These are phyloP conservation scores for Habroteleia sp. DNA, from an alignment of 2,888 invertebrate genomes.

Conservation along the genomic window DNA sequence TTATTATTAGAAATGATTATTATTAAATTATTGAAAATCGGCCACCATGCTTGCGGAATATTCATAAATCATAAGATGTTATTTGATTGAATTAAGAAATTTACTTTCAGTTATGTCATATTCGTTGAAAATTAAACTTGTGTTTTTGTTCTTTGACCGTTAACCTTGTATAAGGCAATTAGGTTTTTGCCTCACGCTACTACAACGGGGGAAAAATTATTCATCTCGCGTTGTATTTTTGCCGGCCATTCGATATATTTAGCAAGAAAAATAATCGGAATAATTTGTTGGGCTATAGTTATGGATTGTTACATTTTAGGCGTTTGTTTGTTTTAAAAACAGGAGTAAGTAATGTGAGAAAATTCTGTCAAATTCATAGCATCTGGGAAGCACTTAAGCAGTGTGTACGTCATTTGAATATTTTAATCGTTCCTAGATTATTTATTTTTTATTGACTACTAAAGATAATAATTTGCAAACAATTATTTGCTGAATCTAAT, in stretches of 20 bases:
- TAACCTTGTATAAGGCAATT: slow-evolving; percentile 4
- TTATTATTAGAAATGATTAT: too few species aligned
- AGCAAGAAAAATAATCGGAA: slow-evolving; percentile 1
- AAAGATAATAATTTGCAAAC: too few species aligned
- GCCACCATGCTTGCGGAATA: too few species aligned
- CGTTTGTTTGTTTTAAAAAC: slow-evolving; percentile 11
- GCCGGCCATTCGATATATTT: slow-evolving; percentile 4
- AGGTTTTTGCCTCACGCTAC: slow-evolving; percentile 3
- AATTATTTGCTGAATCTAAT: too few species aligned
- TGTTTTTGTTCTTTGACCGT: not conserved
- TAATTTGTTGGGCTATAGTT: slow-evolving; percentile 11
- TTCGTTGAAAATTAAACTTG: not conserved
- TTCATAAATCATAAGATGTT: too few species aligned
- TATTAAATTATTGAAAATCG: too few species aligned
- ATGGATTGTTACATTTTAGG: slow-evolving; percentile 21
- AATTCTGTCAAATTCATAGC: slow-evolving; percentile 4
- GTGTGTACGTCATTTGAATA: too few species aligned
- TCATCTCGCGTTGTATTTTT: slow-evolving; percentile 1
- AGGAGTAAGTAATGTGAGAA: slow-evolving; percentile 1
- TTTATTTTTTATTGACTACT: too few species aligned
- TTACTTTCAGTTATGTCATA: not conserved
- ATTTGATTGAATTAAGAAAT: too few species aligned
- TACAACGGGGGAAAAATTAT: not conserved
- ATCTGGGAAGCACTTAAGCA: too few species aligned
- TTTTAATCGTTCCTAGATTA: too few species aligned